These are phyloP conservation scores for Echeneis naucrates DNA, from an alignment of 2,797 vertebrate genomes.

Conservation along the genomic window DNA sequence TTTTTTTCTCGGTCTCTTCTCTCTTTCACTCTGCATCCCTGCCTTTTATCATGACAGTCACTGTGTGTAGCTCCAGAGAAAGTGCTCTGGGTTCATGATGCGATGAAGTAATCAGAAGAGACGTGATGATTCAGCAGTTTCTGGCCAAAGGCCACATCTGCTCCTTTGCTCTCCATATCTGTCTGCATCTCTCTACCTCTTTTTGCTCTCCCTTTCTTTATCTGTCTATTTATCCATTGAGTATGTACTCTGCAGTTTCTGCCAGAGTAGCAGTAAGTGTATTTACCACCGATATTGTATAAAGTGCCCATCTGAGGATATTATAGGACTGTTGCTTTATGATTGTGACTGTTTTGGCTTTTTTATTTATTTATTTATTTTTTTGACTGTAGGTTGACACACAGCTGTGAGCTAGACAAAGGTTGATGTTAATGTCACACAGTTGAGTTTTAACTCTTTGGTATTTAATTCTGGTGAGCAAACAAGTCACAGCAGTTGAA, in stretches of 20 bases:
- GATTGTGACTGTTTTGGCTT: no score
- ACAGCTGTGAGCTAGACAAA: background rate
- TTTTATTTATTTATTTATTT: slow-evolving; percentile 22
- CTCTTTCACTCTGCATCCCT: slow-evolving; percentile 16
- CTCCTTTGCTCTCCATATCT: slow-evolving; percentile 58
- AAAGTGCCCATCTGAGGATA: slow-evolving; percentile 43
- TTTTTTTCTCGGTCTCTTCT: slow-evolving; percentile 10
- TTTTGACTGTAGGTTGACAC: slow-evolving; percentile 30
- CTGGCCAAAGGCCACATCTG: slow-evolving; percentile 81
- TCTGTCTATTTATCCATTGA: slow-evolving; percentile 41
- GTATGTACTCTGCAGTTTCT: slow-evolving; percentile 30
- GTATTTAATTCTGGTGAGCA: slow-evolving; percentile 13
- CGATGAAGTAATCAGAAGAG: slow-evolving; percentile 80
- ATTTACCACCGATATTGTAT: slow-evolving; percentile 43
- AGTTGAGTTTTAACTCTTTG: slow-evolving; percentile 25
- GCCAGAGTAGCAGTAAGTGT: slow-evolving; percentile 14
- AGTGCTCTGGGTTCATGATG: slow-evolving; percentile 63
- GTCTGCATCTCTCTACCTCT: slow-evolving; percentile 35
- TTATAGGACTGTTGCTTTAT: slow-evolving; percentile 47
- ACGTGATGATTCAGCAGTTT: slow-evolving; percentile 84
- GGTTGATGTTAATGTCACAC: slow-evolving; percentile 28
- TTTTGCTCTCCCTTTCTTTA: slow-evolving; percentile 38
- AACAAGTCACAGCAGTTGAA: slow-evolving; percentile 4
- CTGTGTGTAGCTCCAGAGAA: slow-evolving; percentile 57
- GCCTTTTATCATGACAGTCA: slow-evolving; percentile 46